Conservation (phyloP, 2,113 vertebrate genomes). For the Pollimyrus isidori region DNA sequence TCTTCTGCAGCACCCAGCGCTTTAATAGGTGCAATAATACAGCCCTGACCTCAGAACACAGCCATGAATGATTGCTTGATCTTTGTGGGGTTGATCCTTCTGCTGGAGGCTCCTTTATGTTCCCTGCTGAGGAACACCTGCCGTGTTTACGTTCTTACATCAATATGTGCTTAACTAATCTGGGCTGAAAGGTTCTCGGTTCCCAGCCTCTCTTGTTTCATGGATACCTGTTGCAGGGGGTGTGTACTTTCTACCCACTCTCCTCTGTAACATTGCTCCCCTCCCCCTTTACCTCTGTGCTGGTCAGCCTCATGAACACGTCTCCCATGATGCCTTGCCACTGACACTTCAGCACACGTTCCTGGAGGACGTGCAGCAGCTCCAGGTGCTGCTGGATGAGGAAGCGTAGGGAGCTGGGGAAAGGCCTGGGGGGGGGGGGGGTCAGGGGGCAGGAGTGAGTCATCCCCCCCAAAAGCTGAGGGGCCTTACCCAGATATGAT, state of each 20-base stretch:
- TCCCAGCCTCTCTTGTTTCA: not conserved
- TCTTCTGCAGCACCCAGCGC: not conserved
- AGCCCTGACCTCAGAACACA: not conserved
- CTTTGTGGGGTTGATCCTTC: not conserved
- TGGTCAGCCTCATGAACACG: slow-evolving; percentile 88
- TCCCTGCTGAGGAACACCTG: not conserved
- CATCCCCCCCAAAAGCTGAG: not conserved
- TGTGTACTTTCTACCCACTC: not conserved
- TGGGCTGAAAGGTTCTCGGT: not conserved
- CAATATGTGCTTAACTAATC: not conserved
- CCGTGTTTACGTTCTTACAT: not conserved
- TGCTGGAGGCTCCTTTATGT: too few relatives aligned
- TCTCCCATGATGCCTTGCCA: slow-evolving; percentile 94
- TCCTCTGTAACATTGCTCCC: not conserved
- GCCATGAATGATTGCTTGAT: not conserved
- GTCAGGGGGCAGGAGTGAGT: not conserved
- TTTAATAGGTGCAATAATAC: not conserved
- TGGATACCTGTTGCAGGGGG: not conserved
- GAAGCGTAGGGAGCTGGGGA: slow-evolving; percentile 85
- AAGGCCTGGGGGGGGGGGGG: slow-evolving; percentile 60
- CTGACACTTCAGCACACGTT: slow-evolving; percentile 83
- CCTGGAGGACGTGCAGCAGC: slow-evolving; percentile 85
- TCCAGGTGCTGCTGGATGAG: slow-evolving; percentile 93
- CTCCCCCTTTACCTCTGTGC: slow-evolving; percentile 71
- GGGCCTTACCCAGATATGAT: not conserved